phyloP scores from a whole-genome alignment of 2,113 vertebrate genomes.

The Equus przewalskii region DNA sequence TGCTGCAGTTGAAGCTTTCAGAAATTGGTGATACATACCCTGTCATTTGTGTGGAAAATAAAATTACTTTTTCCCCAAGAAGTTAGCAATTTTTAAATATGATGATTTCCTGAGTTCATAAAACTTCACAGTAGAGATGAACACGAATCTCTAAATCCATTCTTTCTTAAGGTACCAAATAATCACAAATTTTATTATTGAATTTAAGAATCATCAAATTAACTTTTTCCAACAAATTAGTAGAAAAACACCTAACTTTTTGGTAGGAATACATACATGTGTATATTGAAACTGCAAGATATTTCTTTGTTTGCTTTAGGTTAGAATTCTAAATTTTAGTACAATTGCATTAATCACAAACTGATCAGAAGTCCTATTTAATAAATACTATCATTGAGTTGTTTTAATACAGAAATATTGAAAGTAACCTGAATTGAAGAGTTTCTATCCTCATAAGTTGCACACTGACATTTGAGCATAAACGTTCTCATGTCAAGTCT shows the following conservation, averaged over 20 bases:
- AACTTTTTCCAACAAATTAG: neutral
- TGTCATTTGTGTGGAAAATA: neutral
- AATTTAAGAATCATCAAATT: neutral
- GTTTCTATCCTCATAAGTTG: neutral
- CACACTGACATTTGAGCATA: neutral
- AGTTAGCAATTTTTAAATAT: neutral
- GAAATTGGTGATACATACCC: neutral
- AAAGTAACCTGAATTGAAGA: neutral
- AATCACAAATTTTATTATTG: neutral
- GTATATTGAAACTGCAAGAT: neutral
- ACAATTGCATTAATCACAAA: neutral
- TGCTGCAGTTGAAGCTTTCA: neutral
- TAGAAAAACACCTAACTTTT: no score
- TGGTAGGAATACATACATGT: no score
- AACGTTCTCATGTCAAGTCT: neutral
- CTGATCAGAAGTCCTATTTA: neutral
- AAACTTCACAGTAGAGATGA: neutral
- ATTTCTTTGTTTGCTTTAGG: neutral
- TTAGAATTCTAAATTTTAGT: neutral
- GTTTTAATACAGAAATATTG: neutral
- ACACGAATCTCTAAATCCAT: neutral
- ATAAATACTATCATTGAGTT: neutral
- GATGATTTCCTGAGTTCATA: neutral
- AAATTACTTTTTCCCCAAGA: neutral
- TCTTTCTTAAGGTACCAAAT: neutral